Evolutionary conservation across 1,140 invertebrate genomes (phyloP).

Genomic region (Drosophila albomicans): DNA sequence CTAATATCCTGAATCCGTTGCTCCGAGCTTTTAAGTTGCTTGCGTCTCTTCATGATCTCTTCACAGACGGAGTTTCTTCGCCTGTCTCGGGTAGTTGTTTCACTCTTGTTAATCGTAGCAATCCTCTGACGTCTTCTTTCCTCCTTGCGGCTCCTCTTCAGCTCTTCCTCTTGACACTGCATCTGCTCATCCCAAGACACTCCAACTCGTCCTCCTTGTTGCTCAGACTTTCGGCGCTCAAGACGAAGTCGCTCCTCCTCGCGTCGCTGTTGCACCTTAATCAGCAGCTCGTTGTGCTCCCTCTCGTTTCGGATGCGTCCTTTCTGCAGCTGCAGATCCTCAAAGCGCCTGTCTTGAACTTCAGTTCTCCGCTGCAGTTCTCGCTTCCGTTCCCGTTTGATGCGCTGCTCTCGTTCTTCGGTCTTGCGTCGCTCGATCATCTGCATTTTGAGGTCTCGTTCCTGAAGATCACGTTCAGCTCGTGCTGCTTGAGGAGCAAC

Average conservation of each 20-base stretch:
- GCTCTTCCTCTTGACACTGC: not conserved
- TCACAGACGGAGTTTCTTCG: not conserved
- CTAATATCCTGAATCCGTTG: not conserved
- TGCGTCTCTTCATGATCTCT: not conserved
- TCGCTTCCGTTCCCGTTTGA: not conserved
- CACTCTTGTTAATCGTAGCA: too few species aligned
- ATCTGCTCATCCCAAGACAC: not conserved
- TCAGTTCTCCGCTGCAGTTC: not conserved
- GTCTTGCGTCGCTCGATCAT: slow-evolving; percentile 2
- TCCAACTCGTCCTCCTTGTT: not conserved
- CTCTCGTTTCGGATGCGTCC: not conserved
- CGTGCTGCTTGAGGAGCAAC: not conserved
- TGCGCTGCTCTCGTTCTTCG: not conserved
- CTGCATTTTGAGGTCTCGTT: slow-evolving; percentile 2
- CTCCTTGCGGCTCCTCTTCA: not conserved
- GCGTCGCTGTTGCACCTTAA: slow-evolving; percentile 22
- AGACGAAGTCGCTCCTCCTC: slow-evolving; percentile 29
- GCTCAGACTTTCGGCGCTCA: not conserved
- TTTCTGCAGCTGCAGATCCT: slow-evolving; percentile 1
- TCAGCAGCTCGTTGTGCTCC: slow-evolving; percentile 1
- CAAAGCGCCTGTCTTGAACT: not conserved
- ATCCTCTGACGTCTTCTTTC: too few species aligned
- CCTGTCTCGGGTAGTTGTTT: too few species aligned
- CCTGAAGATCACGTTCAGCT: not conserved
- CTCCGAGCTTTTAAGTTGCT: not conserved